Conservation (phyloP, 1,140 invertebrate species). For the Saxidomus purpurata region DNA sequence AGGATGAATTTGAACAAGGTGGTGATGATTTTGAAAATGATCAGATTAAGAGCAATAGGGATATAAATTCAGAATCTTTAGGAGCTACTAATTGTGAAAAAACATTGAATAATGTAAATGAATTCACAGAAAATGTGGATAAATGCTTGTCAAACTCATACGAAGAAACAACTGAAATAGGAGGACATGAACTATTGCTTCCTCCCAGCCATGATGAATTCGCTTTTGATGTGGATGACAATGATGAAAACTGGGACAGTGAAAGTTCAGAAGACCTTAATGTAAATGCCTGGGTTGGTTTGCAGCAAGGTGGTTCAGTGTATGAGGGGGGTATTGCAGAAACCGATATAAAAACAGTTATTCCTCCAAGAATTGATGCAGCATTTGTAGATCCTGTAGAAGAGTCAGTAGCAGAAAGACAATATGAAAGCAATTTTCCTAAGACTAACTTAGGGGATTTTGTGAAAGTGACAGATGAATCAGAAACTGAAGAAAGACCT, state of each 20-base stretch:
- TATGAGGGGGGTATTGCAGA: conserved; percentile 2
- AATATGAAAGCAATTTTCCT: not conserved
- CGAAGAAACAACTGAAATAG: not conserved
- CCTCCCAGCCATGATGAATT: not conserved
- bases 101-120: not conserved
- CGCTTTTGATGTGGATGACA: conserved; percentile 43
- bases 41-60: not conserved
- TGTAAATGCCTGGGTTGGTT: not conserved
- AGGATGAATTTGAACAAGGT: conserved; percentile 52
- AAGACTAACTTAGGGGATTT: conserved; percentile 9
- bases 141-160: not conserved
- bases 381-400: not conserved
- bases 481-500: not conserved
- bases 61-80: not conserved
- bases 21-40: not conserved
- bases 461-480: not conserved
- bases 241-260: conserved; percentile 50
- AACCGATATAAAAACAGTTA: conserved; percentile 1
- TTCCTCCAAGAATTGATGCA: not conserved
- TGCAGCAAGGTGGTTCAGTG: not conserved
- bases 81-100: not conserved
- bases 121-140: not conserved
- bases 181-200: not conserved
- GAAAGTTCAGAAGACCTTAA: conserved; percentile 21
- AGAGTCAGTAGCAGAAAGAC: too few species aligned